These are phyloP conservation scores for Drosophila parabipectinata DNA, from an alignment of 1,140 invertebrate genomes.

Conservation along the genomic window DNA sequence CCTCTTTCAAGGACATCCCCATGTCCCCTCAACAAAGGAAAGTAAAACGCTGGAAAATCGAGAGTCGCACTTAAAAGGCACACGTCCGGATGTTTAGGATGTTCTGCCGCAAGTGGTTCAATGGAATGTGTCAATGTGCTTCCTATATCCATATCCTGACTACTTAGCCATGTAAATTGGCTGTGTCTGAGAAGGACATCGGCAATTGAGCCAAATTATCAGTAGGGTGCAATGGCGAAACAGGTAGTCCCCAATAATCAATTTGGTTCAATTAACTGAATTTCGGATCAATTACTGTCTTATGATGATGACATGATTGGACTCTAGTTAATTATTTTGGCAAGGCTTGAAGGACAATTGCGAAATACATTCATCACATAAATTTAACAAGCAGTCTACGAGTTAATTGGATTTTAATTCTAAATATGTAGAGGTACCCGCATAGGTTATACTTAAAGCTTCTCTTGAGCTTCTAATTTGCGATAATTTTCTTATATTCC, in stretches of 20 bases:
- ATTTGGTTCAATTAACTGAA: conserved; percentile 37
- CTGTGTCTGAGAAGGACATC: conserved; percentile 39
- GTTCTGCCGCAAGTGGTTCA: conserved; percentile 35
- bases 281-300: conserved; percentile 22
- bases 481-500: background rate
- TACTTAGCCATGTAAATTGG: conserved; percentile 38
- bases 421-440: background rate
- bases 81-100: conserved; percentile 53
- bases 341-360: background rate
- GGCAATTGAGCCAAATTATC: conserved; percentile 59
- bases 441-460: background rate
- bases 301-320: conserved; percentile 24
- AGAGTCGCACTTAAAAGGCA: conserved; percentile 25
- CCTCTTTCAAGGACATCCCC: conserved; percentile 57
- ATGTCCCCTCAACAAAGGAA: conserved; percentile 9
- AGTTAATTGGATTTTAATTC: background rate
- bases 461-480: background rate
- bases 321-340: background rate
- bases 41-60: conserved; percentile 21
- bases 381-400: no score
- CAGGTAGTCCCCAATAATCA: conserved; percentile 36
- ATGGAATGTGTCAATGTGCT: conserved; percentile 18
- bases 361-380: no score
- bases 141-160: conserved; percentile 15
- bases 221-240: conserved; percentile 30